Base-by-base conservation (phyloP, 2,888 invertebrate species). In the Cheilosia vulpina region DNA sequence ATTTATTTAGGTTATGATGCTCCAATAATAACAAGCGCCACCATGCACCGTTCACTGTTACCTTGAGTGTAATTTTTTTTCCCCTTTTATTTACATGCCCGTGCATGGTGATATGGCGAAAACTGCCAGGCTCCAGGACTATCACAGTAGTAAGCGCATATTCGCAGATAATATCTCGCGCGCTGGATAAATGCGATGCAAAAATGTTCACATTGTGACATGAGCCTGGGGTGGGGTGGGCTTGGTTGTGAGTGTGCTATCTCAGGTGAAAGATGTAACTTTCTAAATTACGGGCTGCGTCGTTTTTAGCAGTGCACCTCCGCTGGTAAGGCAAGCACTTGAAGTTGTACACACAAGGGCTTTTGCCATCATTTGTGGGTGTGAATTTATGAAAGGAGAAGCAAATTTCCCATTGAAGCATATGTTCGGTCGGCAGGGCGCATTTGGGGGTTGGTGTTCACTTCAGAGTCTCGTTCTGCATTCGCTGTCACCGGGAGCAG, bases 1-100 rank as follows among this genome's bases (percentile, higher is more conserved):
- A 77, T 85, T 81, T 85, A 85, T 85, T 81, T 85, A 77, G 85
- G 85, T 85, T 85, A 85, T 81, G 85, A 85, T 71, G 69, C 84
- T 85, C 80, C 47, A 79, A 65, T 63, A 80, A 80, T 76, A 80
- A 69, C 75, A 71, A 68, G 57, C 31, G 50, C 13, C 58, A 55
- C 24, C 53, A 43, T 62, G 50, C 21, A 41, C 21, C 15, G 24
- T 24, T 27, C 27, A 38, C 17, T 45, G 52, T 31, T 68, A 43
- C 21, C 19, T 52, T 52, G 47, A 57, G 60, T 63, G 55, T 1
- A 34, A 2, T 21, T 9, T 50, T 57, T 63, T 52, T 72, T 21
- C 69, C 65, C 75, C 68, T 34, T 66, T 55, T 41, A 53, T 71
- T 62, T 71, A 19, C 71, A 71, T 63, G 41, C 27, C 5, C 19